A percentile compares a stretch with the other conserved stretches of the same genome.
Evolutionary conservation across 2,113 vertebrate species (phyloP).

Genomic region (Parus major): DNA sequence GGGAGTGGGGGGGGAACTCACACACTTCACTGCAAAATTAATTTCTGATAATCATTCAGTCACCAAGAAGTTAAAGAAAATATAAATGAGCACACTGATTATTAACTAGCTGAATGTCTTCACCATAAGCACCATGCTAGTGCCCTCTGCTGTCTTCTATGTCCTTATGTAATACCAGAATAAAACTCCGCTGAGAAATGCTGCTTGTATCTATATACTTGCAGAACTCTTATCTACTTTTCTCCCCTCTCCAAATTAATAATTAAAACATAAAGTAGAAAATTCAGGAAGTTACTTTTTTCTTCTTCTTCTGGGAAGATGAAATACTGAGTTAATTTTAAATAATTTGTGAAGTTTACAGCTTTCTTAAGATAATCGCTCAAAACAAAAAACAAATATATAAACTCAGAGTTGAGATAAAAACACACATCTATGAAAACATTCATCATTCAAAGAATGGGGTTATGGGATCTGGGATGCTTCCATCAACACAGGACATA

Average conservation of each 20-base stretch:
- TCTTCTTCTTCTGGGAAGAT: neutral
- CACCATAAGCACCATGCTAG: neutral
- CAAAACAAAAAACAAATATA: neutral
- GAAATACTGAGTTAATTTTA: neutral
- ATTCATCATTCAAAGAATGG: neutral
- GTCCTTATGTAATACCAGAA: neutral
- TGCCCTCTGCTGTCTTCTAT: constrained; percentile 11
- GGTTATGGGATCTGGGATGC: neutral
- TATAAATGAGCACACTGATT: neutral
- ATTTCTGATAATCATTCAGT: neutral
- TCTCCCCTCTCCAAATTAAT: neutral
- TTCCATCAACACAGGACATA: neutral
- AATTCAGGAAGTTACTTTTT: neutral
- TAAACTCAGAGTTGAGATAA: neutral
- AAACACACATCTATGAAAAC: neutral
- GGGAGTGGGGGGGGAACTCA: accelerated
- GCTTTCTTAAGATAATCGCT: neutral
- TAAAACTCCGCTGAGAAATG: neutral
- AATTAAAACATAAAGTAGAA: neutral
- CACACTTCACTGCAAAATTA: neutral
- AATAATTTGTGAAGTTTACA: neutral
- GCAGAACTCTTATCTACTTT: neutral
- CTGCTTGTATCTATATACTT: neutral
- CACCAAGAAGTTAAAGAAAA: neutral
- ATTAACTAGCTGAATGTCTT: neutral